Conservation (phyloP, 2,888 invertebrate genomes). For the Himalopsyche japonica region DNA sequence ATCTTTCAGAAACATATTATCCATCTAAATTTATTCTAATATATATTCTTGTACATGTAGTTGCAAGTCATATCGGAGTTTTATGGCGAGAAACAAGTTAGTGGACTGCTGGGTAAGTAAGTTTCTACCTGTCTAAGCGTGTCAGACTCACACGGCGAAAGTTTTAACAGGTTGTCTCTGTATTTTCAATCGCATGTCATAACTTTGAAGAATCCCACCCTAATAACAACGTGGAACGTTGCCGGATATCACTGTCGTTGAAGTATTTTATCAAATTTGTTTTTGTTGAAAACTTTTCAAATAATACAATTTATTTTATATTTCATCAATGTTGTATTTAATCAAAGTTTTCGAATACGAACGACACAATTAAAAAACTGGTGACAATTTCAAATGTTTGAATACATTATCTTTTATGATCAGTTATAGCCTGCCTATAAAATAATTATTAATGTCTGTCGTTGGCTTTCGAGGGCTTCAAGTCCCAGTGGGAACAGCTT, state of each 20-base stretch:
- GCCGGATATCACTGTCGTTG: not conserved
- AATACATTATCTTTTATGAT: too few relatives aligned
- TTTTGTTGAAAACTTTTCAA: not conserved
- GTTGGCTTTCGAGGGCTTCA: too few relatives aligned
- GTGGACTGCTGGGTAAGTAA: not conserved
- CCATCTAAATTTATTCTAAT: constrained; percentile 6
- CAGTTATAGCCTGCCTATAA: too few relatives aligned
- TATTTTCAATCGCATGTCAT: constrained; percentile 1
- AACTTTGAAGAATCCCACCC: not conserved
- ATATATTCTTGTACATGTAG: not conserved
- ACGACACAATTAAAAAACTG: too few relatives aligned
- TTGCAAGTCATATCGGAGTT: not conserved
- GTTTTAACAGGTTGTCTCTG: not conserved
- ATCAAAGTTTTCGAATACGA: too few relatives aligned
- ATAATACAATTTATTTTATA: too few relatives aligned
- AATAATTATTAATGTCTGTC: too few relatives aligned
- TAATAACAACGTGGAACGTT: not conserved
- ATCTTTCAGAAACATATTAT: not conserved
- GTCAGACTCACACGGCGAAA: not conserved
- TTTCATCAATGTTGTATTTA: too few relatives aligned
- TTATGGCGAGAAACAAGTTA: not conserved
- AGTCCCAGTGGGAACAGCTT: too few relatives aligned
- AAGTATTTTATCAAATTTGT: not conserved
- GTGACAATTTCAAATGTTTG: too few relatives aligned
- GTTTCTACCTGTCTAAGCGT: not conserved